These are phyloP conservation scores for Lucilia cuprina DNA, from an alignment of 1,140 invertebrate genomes.

Conservation along the genomic window DNA sequence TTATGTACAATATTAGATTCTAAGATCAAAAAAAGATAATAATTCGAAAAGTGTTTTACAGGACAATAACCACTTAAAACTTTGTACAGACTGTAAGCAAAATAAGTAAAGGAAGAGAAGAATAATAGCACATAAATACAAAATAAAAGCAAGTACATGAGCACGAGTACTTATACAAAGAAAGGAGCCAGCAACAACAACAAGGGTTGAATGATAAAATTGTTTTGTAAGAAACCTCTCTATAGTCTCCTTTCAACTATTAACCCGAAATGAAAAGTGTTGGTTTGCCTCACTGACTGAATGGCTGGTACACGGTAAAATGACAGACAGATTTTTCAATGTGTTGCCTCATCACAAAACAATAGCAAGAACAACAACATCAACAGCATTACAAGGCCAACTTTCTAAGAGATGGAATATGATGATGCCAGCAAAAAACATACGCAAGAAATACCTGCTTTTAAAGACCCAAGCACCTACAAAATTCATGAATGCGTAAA, in stretches of 20 bases:
- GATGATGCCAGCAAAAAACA: neutral
- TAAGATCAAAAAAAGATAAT: constrained; percentile 46
- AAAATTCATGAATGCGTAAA: constrained; percentile 35
- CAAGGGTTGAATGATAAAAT: neutral
- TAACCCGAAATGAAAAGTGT: constrained; percentile 14
- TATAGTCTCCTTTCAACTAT: neutral
- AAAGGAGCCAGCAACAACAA: neutral
- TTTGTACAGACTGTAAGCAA: neutral
- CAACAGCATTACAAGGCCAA: neutral
- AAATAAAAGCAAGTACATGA: neutral
- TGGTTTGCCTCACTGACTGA: neutral
- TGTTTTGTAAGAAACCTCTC: neutral
- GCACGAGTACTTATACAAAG: neutral
- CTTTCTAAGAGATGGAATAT: neutral
- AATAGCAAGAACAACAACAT: neutral
- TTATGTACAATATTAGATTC: constrained; percentile 35
- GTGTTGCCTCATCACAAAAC: neutral
- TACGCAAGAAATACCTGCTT: neutral
- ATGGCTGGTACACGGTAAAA: neutral
- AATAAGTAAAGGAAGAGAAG: neutral
- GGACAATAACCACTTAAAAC: constrained; percentile 48
- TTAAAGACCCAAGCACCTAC: neutral
- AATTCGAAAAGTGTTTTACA: constrained; percentile 57
- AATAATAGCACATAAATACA: neutral
- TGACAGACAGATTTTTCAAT: neutral